These are phyloP conservation scores for Macroteleia sp. DNA, from an alignment of 2,888 invertebrate species.

Conservation along the genomic window DNA sequence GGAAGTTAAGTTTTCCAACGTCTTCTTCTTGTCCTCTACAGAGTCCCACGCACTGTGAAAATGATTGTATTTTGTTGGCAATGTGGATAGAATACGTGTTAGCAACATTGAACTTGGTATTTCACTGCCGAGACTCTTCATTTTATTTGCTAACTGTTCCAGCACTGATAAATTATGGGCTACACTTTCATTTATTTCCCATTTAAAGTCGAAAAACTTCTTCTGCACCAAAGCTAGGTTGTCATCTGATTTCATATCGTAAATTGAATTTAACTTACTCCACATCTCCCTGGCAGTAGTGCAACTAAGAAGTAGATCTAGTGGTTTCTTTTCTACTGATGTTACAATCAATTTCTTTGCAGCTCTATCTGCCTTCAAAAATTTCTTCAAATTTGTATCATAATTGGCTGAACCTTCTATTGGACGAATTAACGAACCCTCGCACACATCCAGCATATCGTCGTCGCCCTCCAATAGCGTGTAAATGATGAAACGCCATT, in stretches of 20 bases:
- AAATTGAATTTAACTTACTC: too few relatives aligned
- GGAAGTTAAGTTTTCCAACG: slow-evolving; percentile 15
- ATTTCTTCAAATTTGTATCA: slow-evolving; percentile 15
- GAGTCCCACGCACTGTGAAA: slow-evolving; percentile 43
- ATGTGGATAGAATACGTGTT: slow-evolving; percentile 53
- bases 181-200: slow-evolving; percentile 35
- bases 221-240: too few relatives aligned
- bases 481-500: slow-evolving; percentile 41
- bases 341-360: too few relatives aligned
- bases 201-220: too few relatives aligned
- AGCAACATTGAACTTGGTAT: slow-evolving; percentile 53
- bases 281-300: too few relatives aligned
- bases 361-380: slow-evolving; percentile 60
- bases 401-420: not conserved
- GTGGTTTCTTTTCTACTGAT: too few relatives aligned
- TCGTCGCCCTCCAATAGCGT: slow-evolving; percentile 48
- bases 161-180: slow-evolving; percentile 53
- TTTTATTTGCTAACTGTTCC: slow-evolving; percentile 50
- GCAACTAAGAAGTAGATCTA: too few relatives aligned
- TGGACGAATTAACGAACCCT: slow-evolving; percentile 23
- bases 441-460: slow-evolving; percentile 24
- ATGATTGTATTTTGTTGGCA: slow-evolving; percentile 22
- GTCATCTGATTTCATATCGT: too few relatives aligned
- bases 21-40: slow-evolving; percentile 13
- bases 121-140: slow-evolving; percentile 47